Base-by-base conservation (phyloP, 2,113 vertebrate species). In the Bubalus kerabau region DNA sequence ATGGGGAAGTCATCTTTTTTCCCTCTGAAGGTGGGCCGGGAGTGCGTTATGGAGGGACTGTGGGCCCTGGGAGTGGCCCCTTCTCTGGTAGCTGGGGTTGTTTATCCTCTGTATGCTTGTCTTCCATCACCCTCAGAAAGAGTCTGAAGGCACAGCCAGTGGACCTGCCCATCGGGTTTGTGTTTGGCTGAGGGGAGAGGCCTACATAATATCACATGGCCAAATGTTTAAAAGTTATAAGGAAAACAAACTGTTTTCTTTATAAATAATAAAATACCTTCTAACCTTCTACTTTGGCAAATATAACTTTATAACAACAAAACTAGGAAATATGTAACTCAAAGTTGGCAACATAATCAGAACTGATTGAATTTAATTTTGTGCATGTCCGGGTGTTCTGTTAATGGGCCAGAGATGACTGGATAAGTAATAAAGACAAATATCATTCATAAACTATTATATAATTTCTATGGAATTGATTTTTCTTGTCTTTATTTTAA, bases 401-500 rank as follows among this genome's bases (percentile, higher is more conserved):
- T 71, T 71, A 80, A 60, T 23, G 30, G 40, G 36, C 32, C 52
- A 43, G 80, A 80, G 52, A 74, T 13, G 7, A 36, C 3, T 67
- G 67, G 26, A 3, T 82, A 21, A 80, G 24, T 48, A 67, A 80
- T 64, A 59, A 86, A 93, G 67, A 28, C 21, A 91, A 48, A 85
- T 59, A 7, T 13, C n/a, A 81, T 26, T 62, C 87, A 67, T 87
- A 71, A 83, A 46, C 74, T 32, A 46, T 74, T 84, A 56, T 71
- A 24, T 43, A 59, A 7, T 76, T 95, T 87, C 46, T 36, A 85
- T 6, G 48, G 64, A 59, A 40, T 56, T 40, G 24, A 40, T 54
- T 83, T 95, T 93, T 91, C 23, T 59, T 88, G 23, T 11, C 32
- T 74, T 92, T 85, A n/a, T 80, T 92, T 94, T 84, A 89, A 36